phyloP scores from a whole-genome alignment of 2,888 invertebrate genomes.

The Julus scanicus region DNA sequence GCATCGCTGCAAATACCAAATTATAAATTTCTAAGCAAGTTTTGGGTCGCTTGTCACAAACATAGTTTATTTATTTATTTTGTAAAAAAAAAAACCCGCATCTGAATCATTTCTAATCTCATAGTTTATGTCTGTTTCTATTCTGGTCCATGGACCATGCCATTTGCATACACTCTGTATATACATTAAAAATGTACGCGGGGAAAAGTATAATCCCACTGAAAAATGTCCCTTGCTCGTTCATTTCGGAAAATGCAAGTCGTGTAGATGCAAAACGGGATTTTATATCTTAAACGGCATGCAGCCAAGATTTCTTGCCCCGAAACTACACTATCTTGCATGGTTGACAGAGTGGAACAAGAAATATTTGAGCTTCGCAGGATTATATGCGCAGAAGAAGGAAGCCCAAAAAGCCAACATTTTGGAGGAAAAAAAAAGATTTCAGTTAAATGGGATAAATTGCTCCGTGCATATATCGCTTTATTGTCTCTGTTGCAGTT shows the following conservation, averaged over 20 bases:
- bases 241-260: not conserved
- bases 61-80: not conserved
- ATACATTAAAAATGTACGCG: not conserved
- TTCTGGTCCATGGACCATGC: not conserved
- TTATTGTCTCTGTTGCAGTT: not conserved
- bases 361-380: slow-evolving; percentile 9
- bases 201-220: not conserved
- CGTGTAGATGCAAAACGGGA: not conserved
- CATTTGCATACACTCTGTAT: not conserved
- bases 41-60: not conserved
- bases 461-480: slow-evolving; percentile 10
- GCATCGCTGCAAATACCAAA: not conserved
- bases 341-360: slow-evolving; percentile 19
- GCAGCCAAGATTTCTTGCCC: slow-evolving; percentile 6
- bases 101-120: not conserved
- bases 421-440: not conserved
- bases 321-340: not conserved
- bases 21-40: not conserved
- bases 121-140: not conserved
- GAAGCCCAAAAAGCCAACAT: slow-evolving; percentile 19
- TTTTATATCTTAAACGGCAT: not conserved
- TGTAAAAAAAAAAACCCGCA: not conserved
- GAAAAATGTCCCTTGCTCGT: slow-evolving; percentile 19
- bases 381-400: not conserved
- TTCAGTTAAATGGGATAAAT: slow-evolving; percentile 9